A percentile compares a stretch with the other conserved stretches of the same genome.
These are phyloP conservation scores for Brachyrhaphis roseni DNA, from an alignment of 2,797 vertebrate species.

Conservation along the genomic window DNA sequence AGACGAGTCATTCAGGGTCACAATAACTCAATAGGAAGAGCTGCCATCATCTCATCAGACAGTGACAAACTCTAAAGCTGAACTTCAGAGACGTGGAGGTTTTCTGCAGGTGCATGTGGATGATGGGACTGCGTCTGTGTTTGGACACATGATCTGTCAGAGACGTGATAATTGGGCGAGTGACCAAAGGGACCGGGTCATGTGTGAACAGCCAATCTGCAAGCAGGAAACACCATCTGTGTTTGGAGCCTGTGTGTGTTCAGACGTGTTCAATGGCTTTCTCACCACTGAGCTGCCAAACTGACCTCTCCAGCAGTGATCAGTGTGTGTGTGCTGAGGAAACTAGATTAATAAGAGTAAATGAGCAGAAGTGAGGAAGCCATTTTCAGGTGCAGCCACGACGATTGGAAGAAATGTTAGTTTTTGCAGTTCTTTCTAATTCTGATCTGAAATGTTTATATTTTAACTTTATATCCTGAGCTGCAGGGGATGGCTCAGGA, in stretches of 20 bases:
- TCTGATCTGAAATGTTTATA: constrained; percentile 2
- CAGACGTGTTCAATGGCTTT: constrained; percentile 63
- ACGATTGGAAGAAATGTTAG: not conserved
- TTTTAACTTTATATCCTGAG: not conserved
- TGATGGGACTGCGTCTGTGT: constrained; percentile 3
- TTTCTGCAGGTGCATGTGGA: constrained; percentile 12
- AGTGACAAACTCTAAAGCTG: constrained; percentile 7
- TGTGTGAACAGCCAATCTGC: constrained; percentile 44
- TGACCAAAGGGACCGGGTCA: constrained; percentile 23
- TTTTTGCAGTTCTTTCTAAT: not conserved
- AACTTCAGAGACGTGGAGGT: not conserved
- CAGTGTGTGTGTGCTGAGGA: constrained; percentile 8
- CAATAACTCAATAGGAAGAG: constrained; percentile 14
- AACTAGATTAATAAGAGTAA: constrained; percentile 11
- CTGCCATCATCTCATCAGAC: constrained; percentile 4
- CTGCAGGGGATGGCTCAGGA: not conserved
- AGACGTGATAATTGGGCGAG: constrained; percentile 19
- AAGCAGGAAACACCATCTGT: constrained; percentile 54
- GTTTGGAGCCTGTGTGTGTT: constrained; percentile 57
- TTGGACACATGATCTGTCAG: not conserved
- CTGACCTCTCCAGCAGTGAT: constrained; percentile 49
- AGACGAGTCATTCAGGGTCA: constrained; percentile 14
- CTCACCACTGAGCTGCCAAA: constrained; percentile 55
- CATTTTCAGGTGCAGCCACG: not conserved
- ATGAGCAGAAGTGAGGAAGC: constrained; percentile 3